A percentile compares a stretch with the other conserved stretches of the same genome.
Evolutionary conservation across 1,140 invertebrate genomes (phyloP).

Genomic region (Cyrtorhinus lividipennis): DNA sequence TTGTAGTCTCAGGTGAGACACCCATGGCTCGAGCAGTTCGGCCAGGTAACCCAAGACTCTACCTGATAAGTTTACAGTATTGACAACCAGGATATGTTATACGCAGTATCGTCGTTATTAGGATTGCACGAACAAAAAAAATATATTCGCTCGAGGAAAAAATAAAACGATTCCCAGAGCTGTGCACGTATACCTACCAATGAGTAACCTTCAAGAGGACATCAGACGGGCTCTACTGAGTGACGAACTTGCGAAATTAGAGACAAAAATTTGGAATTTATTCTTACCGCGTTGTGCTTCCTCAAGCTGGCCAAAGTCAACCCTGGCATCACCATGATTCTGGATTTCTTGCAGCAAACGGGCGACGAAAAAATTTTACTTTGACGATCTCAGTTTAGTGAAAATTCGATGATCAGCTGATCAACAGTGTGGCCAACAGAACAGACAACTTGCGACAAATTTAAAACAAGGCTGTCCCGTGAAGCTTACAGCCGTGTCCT

Average conservation of each 20-base stretch:
- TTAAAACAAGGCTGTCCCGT: too few species aligned
- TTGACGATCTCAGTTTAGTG: background rate
- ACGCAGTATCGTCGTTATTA: background rate
- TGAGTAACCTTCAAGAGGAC: background rate
- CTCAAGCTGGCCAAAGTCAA: constrained; percentile 13
- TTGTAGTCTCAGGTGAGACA: too few species aligned
- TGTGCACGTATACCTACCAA: background rate
- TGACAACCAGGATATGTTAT: background rate
- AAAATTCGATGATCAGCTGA: background rate
- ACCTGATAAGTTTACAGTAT: too few species aligned
- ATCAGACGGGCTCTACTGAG: background rate
- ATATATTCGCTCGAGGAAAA: background rate
- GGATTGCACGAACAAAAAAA: background rate
- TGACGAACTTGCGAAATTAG: background rate
- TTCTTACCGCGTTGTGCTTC: constrained; percentile 16
- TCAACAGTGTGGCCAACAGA: background rate
- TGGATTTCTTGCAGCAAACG: too few species aligned
- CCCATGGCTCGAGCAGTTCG: too few species aligned
- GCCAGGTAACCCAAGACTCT: too few species aligned
- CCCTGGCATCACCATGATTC: constrained; percentile 10
- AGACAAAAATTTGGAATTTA: background rate
- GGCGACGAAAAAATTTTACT: too few species aligned
- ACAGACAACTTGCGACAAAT: too few species aligned
- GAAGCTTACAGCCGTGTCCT: too few species aligned
- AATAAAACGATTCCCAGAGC: background rate